Conservation (phyloP, 2,113 vertebrate genomes). For the Alligator mississippiensis region DNA sequence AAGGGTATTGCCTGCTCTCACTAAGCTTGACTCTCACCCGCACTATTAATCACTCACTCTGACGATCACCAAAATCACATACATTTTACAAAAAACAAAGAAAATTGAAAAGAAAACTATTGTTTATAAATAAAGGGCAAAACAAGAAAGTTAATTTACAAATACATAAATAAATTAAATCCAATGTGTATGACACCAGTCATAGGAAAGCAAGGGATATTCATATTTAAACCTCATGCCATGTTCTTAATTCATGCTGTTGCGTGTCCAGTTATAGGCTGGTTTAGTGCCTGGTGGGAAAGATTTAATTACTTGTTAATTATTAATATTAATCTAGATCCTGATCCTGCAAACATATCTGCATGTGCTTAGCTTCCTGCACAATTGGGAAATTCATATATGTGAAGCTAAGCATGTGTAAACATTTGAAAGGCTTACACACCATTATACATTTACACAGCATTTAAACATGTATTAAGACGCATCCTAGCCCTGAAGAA, state of each 20-base stretch:
- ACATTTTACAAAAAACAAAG: neutral
- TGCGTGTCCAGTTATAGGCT: constrained; percentile 10
- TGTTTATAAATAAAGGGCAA: neutral
- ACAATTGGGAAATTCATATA: neutral
- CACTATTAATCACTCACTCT: neutral
- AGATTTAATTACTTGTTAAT: constrained; percentile 65
- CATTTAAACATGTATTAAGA: neutral
- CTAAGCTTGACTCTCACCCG: neutral
- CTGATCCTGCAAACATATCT: neutral
- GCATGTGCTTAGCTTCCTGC: neutral
- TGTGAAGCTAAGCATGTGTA: rapidly evolving
- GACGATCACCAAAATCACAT: neutral
- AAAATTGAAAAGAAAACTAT: neutral
- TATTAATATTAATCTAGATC: constrained; percentile 48
- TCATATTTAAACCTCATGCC: neutral
- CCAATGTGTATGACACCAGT: neutral
- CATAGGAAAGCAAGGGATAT: neutral
- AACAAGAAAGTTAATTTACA: neutral
- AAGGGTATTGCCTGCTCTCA: neutral
- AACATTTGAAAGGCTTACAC: neutral
- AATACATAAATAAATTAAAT: neutral
- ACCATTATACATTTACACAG: neutral
- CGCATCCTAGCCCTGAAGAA: neutral
- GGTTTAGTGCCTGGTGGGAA: constrained; percentile 30
- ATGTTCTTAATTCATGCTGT: rapidly evolving